phyloP scores from a whole-genome alignment of 2,113 vertebrate genomes.

The Mesoclemmys tuberculata region DNA sequence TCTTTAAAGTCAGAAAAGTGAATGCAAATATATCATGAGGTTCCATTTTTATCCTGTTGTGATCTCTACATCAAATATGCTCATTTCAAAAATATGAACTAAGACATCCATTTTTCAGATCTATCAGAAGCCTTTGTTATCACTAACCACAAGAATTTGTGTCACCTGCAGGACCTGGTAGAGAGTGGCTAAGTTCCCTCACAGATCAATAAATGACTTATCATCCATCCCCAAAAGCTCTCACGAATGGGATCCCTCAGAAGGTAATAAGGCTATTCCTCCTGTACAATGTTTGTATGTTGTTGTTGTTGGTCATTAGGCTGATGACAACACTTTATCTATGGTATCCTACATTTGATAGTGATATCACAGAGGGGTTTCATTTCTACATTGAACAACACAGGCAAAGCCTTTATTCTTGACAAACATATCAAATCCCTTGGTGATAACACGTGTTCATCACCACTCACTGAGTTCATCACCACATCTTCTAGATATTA shows the following conservation, averaged over 20 bases:
- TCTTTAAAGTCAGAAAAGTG: not conserved
- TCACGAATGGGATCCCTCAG: not conserved
- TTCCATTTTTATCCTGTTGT: not conserved
- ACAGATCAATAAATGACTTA: not conserved
- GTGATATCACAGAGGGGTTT: not conserved
- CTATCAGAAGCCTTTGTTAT: not conserved
- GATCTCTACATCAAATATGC: not conserved
- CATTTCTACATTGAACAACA: not conserved
- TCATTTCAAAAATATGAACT: not conserved
- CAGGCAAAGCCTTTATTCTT: not conserved
- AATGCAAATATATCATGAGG: not conserved
- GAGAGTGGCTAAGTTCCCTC: not conserved
- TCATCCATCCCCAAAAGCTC: not conserved
- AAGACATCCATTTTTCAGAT: not conserved
- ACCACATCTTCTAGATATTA: not conserved
- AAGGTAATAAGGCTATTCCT: not conserved
- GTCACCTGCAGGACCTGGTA: not conserved
- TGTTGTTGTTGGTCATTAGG: not conserved
- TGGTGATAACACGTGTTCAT: not conserved
- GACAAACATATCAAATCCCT: not conserved
- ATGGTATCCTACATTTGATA: not conserved
- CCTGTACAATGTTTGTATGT: not conserved
- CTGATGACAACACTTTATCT: not conserved
- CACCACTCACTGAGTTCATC: not conserved
- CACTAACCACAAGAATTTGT: not conserved